Conservation (phyloP, 2,797 vertebrate genomes). For the Molossus alvarezi region DNA sequence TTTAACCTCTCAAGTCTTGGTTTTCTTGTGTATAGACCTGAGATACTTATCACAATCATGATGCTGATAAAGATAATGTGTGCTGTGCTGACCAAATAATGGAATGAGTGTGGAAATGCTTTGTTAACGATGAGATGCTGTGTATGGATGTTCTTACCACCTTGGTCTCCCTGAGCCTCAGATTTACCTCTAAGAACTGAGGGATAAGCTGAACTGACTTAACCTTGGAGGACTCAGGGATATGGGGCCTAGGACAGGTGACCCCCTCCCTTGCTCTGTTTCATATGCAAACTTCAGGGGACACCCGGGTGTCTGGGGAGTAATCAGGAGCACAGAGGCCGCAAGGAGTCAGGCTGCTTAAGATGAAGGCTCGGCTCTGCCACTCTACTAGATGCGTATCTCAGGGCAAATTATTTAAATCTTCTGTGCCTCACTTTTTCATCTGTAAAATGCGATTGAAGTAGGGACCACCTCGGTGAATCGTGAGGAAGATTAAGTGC, state of each 20-base stretch:
- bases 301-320: neutral
- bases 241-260: neutral
- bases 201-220: neutral
- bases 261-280: neutral
- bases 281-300: neutral
- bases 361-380: neutral
- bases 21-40: neutral
- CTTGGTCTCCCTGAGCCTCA: neutral
- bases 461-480: neutral
- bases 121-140: neutral
- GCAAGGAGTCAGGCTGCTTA: neutral
- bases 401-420: neutral
- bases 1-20: conserved; percentile 42
- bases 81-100: neutral
- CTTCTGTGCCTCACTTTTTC: neutral
- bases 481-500: neutral
- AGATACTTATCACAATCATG: neutral
- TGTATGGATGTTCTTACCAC: neutral
- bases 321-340: neutral
- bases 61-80: neutral
- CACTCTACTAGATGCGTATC: neutral
- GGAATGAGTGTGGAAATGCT: neutral
- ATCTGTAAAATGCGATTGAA: neutral
- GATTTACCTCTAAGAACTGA: neutral
- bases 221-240: neutral